Evolutionary conservation across 1,140 invertebrate species (phyloP).

Genomic region (Oreohelix idahoensis): DNA sequence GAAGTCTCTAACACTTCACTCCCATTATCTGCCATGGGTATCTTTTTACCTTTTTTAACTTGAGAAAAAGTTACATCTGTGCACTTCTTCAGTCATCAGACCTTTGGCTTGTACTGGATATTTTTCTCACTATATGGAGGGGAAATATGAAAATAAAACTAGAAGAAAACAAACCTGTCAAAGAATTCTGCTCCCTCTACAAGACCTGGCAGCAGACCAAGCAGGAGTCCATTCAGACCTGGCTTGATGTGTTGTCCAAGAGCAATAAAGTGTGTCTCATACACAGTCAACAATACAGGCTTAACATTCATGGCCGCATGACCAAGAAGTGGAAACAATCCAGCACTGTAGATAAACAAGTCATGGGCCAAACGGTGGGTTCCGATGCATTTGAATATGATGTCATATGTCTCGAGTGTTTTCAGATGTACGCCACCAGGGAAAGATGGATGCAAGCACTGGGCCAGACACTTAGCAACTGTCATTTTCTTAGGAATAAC

Average conservation of each 20-base stretch:
- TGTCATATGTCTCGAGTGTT: constrained; percentile 93
- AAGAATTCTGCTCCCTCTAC: constrained; percentile 94
- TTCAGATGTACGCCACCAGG: constrained; percentile 92
- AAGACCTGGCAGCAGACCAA: constrained; percentile 88
- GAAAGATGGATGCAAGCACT: constrained; percentile 94
- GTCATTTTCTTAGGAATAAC: constrained; percentile 92
- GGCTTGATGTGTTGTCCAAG: constrained; percentile 86
- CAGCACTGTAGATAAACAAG: constrained; percentile 86
- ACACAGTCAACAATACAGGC: constrained; percentile 86
- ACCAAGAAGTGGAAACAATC: constrained; percentile 90
- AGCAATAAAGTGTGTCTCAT: constrained; percentile 93
- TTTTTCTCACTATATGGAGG: too few relatives aligned
- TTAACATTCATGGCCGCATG: constrained; percentile 90
- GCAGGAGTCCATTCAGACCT: constrained; percentile 89
- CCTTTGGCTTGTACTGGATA: too few relatives aligned
- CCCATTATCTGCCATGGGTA: too few relatives aligned
- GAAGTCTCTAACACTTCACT: too few relatives aligned
- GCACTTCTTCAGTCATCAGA: too few relatives aligned
- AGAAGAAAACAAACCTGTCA: constrained; percentile 77
- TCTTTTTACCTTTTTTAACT: too few relatives aligned
- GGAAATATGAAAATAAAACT: too few relatives aligned
- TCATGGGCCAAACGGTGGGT: constrained; percentile 86
- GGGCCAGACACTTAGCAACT: constrained; percentile 92
- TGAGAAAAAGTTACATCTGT: too few relatives aligned
- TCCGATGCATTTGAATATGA: constrained; percentile 93